Base-by-base conservation (phyloP, 2,888 invertebrate genomes). In the Lutraria lutraria region DNA sequence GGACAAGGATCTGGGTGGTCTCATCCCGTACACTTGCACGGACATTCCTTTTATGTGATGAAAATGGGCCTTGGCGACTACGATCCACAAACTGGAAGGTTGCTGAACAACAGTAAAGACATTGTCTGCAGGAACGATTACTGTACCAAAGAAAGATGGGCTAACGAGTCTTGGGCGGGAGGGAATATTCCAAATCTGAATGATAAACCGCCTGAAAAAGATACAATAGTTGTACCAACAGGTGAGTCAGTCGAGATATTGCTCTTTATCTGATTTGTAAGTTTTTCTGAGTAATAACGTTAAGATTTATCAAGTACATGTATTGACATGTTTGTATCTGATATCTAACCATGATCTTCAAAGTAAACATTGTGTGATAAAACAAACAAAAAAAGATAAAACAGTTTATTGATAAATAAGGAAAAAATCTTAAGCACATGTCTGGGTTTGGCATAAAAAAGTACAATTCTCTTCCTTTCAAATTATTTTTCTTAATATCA, bases 21-120 rank as follows among this genome's bases (percentile, higher is more conserved):
- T n/a, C 95, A 95, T 81, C 94, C 94, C 0, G 85, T 95, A 52
- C 95, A 95, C 87, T 81, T 95, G 34, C 95, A 95, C 81, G 95
- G 95, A 13, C 94, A 95, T 83, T 93, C 92, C 12, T 95, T 95
- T 85, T 94, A 93, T 43, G 94, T 95, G 0, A 72, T 63, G 88
- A 88, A 88, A 81, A 88, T 88, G 88, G 88, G 88, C 0, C 72
- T 85, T 68, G 83, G 89, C 43, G 53, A 31, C 3, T 89, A 89
- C 72, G 76, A 82, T 25, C 4, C 19, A 8, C 12, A 15, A 12
- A 87, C 34, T 19, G 89, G 85, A 3, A 0, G 16, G 0, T 53
- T 89, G 13, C 0, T 79, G 0, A 34, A 72, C 16, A 19, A 76
- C 2, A 83, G 72, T 19, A 19, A 79, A 21, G 88, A 90, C 52